These are phyloP conservation scores for Drosophila pectinifera DNA, from an alignment of 1,140 invertebrate species.

Conservation along the genomic window DNA sequence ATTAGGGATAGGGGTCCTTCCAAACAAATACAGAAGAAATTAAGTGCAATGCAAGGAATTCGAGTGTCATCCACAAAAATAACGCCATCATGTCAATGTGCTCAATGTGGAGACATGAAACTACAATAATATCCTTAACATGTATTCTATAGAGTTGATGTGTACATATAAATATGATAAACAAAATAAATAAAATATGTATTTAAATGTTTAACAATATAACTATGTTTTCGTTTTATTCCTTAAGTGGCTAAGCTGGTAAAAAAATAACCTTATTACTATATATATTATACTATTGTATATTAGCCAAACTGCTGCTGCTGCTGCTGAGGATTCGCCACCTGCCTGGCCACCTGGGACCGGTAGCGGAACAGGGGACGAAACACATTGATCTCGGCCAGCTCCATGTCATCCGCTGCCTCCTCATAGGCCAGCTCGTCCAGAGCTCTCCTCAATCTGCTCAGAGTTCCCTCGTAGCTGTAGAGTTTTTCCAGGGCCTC, in stretches of 20 bases:
- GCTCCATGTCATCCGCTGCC: conserved; percentile 68
- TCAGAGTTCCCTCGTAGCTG: conserved; percentile 42
- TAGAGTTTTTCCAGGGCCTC: conserved; percentile 40
- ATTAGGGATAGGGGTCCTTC: conserved; percentile 36
- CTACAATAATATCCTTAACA: conserved; percentile 60
- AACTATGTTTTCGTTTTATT: conserved; percentile 24
- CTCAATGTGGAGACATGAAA: conserved; percentile 47
- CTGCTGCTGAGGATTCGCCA: conserved; percentile 35
- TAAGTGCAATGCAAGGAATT: conserved; percentile 78
- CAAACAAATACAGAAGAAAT: conserved; percentile 10
- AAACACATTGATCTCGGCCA: conserved; percentile 80
- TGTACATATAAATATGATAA: conserved; percentile 58
- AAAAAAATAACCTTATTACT: conserved; percentile 14
- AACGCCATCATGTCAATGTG: conserved; percentile 40
- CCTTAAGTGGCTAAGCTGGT: conserved; percentile 41
- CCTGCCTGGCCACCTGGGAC: conserved; percentile 53
- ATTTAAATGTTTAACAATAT: conserved; percentile 77
- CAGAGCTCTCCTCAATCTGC: conserved; percentile 57
- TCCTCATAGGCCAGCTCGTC: conserved; percentile 63
- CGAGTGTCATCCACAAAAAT: conserved; percentile 54
- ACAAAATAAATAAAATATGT: conserved; percentile 66
- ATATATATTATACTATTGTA: no score
- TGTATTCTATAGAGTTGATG: conserved; percentile 41
- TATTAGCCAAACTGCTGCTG: conserved; percentile 55
- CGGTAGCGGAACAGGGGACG: conserved; percentile 79